Evolutionary conservation across 2,888 invertebrate species (phyloP), one percentile per base, ranked within the genome.

Genomic region (Molanna angustata): DNA sequence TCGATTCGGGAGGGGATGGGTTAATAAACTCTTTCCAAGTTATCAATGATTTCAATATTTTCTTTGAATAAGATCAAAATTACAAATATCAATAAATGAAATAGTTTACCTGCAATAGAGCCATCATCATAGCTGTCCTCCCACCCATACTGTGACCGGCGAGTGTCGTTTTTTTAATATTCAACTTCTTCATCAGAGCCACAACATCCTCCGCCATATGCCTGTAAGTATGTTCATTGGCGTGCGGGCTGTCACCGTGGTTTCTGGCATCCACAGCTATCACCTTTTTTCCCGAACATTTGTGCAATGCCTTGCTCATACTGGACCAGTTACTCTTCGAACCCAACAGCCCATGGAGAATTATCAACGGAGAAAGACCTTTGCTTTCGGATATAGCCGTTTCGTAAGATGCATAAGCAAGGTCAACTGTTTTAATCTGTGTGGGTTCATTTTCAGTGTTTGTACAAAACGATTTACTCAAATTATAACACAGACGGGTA

Each of bases 61-160:
- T 4, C 11, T 32, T 6, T 4, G 11, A 14, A 6, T 3, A 33
- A 33, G 16, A 33, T 6, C 11, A 4, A 14, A 14, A 33, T 7
- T 9, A 16, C 2, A 16, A 39, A 2, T 18, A 39, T 4, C 3
- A 4, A 37, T n/a, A 37, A 19, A 4, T n/a, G n/a, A n/a, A n/a
- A n/a, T n/a, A 32, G 7, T 14, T 22, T 50, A 86, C 86, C 71
- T 84, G 78, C 67, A 80, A 79, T 44, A 95, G 74, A 33, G 94
- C 88, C 49, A 90, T 75, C 49, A 83, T 80, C 94, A 96, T 95
- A 63, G 88, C 86, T 4, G 90, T 82, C 57, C 93, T 83, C n/a
- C 96, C 97, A 16, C 96, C 96, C 94, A 97, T 94, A 61, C 94
- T 94, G 69, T 97, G 96, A 0, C 96, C 96, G 63, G 97, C 69